Evolutionary conservation across 2,888 invertebrate genomes (phyloP), one percentile per base, ranked within the genome.

Genomic region (Morpho achilles): DNA sequence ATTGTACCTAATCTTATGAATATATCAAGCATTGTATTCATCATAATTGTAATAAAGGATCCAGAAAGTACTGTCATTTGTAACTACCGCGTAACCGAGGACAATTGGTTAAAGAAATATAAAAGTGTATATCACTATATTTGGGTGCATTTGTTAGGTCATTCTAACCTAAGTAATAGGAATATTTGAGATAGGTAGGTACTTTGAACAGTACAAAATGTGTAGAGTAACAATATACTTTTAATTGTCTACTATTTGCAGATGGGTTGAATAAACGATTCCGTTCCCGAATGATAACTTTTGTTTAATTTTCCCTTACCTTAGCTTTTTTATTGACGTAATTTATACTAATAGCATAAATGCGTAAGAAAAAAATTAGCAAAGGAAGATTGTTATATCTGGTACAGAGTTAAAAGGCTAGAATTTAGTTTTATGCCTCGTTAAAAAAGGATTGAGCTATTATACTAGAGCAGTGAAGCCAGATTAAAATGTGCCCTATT

Each of bases 221-320:
- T 82, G 87, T 89, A 90, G 88, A 81, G 70, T 87, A 82, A 82
- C 81, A 78, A 75, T 88, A 87, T 87, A 80, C 87, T 88, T 65
- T 84, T 87, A 88, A 87, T 84, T 84, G 82, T 82, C 79, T 86
- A 83, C 79, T 87, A 86, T 85, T 32, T 81, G 86, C 86, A 82
- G 77, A 85, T 87, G 88, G 88, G 87, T 88, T 88, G 79, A 89
- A 87, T 90, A 90, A 89, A 89, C 80, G 83, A 88, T 89, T 87
- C 87, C 88, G 88, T 87, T 87, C 89, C 89, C 88, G 82, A 87
- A 77, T 74, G 70, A 72, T 10, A 57, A 39, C 40, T 67, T 16
- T 16, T 60, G 78, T 73, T 79, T 84, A 87, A 87, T 61, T 16
- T 23, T 41, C 44, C 23, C 9, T 16, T 16, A 9, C 49, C 16